A percentile compares a stretch with the other conserved stretches of the same genome.
phyloP scores from a whole-genome alignment of 2,888 invertebrate species.

The Acleris holmiana region DNA sequence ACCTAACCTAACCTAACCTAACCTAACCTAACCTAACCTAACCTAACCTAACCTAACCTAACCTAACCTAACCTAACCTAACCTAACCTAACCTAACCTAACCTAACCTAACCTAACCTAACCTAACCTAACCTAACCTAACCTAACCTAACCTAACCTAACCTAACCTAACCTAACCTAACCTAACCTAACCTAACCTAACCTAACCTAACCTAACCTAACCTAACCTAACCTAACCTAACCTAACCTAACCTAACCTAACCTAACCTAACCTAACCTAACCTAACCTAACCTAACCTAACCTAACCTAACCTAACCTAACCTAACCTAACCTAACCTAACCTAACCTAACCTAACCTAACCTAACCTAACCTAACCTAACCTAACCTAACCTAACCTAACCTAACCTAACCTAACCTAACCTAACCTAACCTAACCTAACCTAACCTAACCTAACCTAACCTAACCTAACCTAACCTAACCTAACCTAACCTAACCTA shows the following conservation, averaged over 20 bases:
- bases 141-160: neutral
- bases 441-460: constrained; percentile 17
- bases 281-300: constrained; percentile 14
- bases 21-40: constrained; percentile 15
- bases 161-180: neutral
- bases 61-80: constrained; percentile 13
- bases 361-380: constrained; percentile 17
- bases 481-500: constrained; percentile 20
- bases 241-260: constrained; percentile 20
- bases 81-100: constrained; percentile 13
- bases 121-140: constrained; percentile 10
- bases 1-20: constrained; percentile 14
- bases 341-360: constrained; percentile 19
- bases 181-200: constrained; percentile 26
- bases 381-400: constrained; percentile 19
- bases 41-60: constrained; percentile 14
- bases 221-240: constrained; percentile 16
- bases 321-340: constrained; percentile 14
- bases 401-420: constrained; percentile 20
- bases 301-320: constrained; percentile 20
- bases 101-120: constrained; percentile 13
- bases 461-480: constrained; percentile 20
- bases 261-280: constrained; percentile 20
- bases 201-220: constrained; percentile 26
- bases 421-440: constrained; percentile 17